These are phyloP conservation scores for Hipparchia sbordonii DNA, from an alignment of 2,888 invertebrate genomes.

Conservation along the genomic window DNA sequence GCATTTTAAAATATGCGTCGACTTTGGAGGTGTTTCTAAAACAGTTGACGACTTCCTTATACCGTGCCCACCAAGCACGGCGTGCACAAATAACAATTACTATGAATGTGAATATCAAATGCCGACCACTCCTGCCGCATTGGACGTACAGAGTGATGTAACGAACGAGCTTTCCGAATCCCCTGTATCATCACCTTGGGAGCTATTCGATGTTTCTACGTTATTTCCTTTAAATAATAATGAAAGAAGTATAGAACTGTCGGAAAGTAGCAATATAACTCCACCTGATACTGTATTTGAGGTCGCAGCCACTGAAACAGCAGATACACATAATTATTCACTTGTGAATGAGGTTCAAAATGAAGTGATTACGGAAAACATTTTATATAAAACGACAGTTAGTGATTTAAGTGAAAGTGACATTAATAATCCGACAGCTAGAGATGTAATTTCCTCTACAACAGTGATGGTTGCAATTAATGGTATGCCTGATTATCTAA, in stretches of 20 bases:
- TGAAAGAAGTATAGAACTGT: conserved; percentile 14
- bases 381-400: conserved; percentile 5
- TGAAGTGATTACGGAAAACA: not conserved
- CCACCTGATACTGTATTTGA: conserved; percentile 28
- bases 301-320: conserved; percentile 3
- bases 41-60: conserved; percentile 69
- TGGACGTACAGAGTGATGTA: conserved; percentile 39
- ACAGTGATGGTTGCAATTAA: not conserved
- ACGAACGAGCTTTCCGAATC: conserved; percentile 36
- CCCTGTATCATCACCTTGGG: conserved; percentile 15
- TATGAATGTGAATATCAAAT: conserved; percentile 69
- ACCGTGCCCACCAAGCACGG: conserved; percentile 65
- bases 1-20: conserved; percentile 78
- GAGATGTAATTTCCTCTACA: not conserved
- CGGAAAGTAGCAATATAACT: conserved; percentile 38
- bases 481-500: not conserved
- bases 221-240: conserved; percentile 14
- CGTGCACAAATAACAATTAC: conserved; percentile 58
- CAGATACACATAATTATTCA: not conserved
- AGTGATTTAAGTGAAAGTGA: conserved; percentile 28
- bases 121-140: conserved; percentile 44
- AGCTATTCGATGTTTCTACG: conserved; percentile 28
- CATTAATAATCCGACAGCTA: not conserved
- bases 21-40: conserved; percentile 64
- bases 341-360: conserved; percentile 1